phyloP scores from a whole-genome alignment of 2,113 vertebrate genomes.

The Corvus hawaiiensis region DNA sequence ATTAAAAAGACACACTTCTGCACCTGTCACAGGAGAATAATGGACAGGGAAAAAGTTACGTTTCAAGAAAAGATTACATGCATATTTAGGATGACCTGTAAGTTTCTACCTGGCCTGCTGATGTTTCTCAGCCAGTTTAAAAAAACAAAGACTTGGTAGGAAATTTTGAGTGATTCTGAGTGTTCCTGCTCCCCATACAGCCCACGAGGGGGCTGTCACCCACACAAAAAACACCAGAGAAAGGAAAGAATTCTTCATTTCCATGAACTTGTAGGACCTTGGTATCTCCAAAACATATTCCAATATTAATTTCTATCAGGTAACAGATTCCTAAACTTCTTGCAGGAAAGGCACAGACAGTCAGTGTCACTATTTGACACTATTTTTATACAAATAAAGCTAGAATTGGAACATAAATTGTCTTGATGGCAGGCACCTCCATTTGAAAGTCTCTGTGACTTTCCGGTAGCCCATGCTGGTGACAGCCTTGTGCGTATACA shows the following conservation, averaged over 20 bases:
- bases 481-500: not conserved
- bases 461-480: not conserved
- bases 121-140: not conserved
- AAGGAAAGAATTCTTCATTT: not conserved
- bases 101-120: not conserved
- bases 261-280: not conserved
- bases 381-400: not conserved
- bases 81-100: not conserved
- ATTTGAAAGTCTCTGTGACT: not conserved
- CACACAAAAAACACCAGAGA: not conserved
- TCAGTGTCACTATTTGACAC: not conserved
- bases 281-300: not conserved
- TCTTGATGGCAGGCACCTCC: not conserved
- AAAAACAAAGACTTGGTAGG: not conserved
- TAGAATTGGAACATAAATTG: not conserved
- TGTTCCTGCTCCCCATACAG: rapidly evolving
- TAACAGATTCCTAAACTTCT: not conserved
- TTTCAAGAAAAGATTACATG: not conserved
- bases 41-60: rapidly evolving
- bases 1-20: not conserved
- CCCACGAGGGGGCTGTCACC: not conserved
- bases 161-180: not conserved
- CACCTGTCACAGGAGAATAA: not conserved
- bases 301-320: not conserved
- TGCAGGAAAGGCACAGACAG: not conserved